A percentile compares a stretch with the other conserved stretches of the same genome.
Conservation (phyloP, 1,140 invertebrate genomes). For the Macrotrachela quadricornifera region DNA sequence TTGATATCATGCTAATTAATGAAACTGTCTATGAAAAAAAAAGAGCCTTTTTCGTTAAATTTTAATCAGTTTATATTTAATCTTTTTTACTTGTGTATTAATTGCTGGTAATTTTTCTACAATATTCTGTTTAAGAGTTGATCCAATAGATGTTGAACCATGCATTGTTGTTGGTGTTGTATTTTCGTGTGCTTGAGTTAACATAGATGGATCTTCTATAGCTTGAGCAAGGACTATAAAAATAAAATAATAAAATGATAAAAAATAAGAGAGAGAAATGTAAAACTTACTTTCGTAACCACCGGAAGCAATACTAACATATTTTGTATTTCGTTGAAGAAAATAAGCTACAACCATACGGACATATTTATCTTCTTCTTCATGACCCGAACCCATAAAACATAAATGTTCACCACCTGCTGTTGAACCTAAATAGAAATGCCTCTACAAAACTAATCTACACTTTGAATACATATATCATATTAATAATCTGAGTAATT, state of each 20-base stretch:
- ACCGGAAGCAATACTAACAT: conserved; percentile 70
- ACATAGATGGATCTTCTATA: conserved; percentile 1
- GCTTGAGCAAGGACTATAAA: background rate
- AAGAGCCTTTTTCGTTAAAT: conserved; percentile 37
- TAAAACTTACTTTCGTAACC: conserved; percentile 49
- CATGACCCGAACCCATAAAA: conserved; percentile 76
- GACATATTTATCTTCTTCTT: conserved; percentile 84
- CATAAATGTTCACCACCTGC: conserved; percentile 86
- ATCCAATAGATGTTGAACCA: conserved; percentile 10
- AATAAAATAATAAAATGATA: background rate
- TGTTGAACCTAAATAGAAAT: conserved; percentile 42
- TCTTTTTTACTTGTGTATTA: conserved; percentile 55
- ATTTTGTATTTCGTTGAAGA: conserved; percentile 71
- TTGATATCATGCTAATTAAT: conserved; percentile 25
- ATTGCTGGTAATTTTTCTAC: conserved; percentile 52
- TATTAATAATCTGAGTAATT: too few species aligned
- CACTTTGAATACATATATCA: background rate
- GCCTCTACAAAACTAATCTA: conserved; percentile 1
- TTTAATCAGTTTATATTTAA: conserved; percentile 51
- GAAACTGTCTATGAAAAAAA: conserved; percentile 18
- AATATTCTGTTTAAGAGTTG: conserved; percentile 60
- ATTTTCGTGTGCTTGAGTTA: conserved; percentile 11
- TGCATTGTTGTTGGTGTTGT: background rate
- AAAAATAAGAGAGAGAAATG: background rate
- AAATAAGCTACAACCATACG: conserved; percentile 96